These are phyloP conservation scores for Peribatodes rhomboidaria DNA, from an alignment of 2,888 invertebrate species.

Conservation along the genomic window DNA sequence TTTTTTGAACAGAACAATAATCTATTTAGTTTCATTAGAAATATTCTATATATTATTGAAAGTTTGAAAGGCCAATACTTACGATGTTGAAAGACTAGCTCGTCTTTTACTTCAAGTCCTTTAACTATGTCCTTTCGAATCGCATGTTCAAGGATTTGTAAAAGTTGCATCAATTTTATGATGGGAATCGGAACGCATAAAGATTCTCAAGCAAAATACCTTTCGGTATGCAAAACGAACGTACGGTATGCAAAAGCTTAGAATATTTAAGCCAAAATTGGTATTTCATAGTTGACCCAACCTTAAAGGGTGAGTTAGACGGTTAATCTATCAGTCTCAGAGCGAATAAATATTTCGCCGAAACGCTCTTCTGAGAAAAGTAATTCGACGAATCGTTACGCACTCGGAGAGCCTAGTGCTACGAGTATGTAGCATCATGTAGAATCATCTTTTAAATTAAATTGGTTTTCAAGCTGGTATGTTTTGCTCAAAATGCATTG, in stretches of 20 bases:
- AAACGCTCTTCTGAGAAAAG: background rate
- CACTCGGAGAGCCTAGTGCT: background rate
- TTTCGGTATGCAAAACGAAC: background rate
- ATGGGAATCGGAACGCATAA: conserved; percentile 16
- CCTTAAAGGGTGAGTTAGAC: too few relatives aligned
- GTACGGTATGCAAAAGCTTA: background rate
- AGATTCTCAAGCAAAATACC: background rate
- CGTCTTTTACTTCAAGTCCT: background rate
- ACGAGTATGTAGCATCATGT: background rate
- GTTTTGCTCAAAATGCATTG: too few relatives aligned
- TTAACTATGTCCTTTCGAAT: conserved; percentile 22
- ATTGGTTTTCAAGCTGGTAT: too few relatives aligned
- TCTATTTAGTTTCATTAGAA: too few relatives aligned
- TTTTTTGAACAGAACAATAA: too few relatives aligned
- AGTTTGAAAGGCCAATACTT: too few relatives aligned
- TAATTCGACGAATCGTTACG: background rate
- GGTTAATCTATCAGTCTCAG: too few relatives aligned
- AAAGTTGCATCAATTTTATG: conserved; percentile 24
- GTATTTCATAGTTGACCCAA: too few relatives aligned
- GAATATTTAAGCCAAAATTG: background rate
- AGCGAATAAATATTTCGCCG: background rate
- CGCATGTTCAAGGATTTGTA: conserved; percentile 28
- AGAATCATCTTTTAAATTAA: too few relatives aligned
- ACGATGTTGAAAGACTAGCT: background rate
- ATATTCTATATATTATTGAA: too few relatives aligned